phyloP scores from a whole-genome alignment of 2,888 invertebrate genomes.

The Allolobophora icterica region DNA sequence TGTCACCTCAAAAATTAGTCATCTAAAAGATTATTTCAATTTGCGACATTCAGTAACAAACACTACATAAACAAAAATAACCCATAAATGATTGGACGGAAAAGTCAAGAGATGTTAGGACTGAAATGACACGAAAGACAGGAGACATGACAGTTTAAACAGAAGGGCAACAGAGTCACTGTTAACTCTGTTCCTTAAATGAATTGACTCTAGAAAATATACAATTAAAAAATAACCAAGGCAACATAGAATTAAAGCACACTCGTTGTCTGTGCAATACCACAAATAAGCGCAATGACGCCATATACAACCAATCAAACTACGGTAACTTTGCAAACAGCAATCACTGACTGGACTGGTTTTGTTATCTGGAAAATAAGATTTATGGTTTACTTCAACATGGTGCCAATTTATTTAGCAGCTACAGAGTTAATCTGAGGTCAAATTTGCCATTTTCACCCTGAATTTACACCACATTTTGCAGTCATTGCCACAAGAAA shows the following conservation, averaged over 20 bases:
- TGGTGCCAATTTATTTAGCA: no score
- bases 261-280: not conserved
- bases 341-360: not conserved
- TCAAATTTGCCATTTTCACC: no score
- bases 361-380: not conserved
- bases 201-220: no score
- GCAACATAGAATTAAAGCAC: not conserved
- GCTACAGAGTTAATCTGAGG: no score
- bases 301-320: not conserved
- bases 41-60: not conserved
- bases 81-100: not conserved
- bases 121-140: not conserved
- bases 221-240: not conserved
- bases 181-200: no score
- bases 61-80: not conserved
- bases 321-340: not conserved
- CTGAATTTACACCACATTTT: no score
- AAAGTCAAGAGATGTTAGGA: not conserved
- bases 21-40: not conserved
- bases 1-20: not conserved
- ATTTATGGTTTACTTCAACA: not conserved
- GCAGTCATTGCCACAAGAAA: no score
- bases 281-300: not conserved
- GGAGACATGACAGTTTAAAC: not conserved
- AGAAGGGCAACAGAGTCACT: not conserved